Evolutionary conservation across 2,888 invertebrate genomes (phyloP).

Genomic region (Crioceris asparagi): DNA sequence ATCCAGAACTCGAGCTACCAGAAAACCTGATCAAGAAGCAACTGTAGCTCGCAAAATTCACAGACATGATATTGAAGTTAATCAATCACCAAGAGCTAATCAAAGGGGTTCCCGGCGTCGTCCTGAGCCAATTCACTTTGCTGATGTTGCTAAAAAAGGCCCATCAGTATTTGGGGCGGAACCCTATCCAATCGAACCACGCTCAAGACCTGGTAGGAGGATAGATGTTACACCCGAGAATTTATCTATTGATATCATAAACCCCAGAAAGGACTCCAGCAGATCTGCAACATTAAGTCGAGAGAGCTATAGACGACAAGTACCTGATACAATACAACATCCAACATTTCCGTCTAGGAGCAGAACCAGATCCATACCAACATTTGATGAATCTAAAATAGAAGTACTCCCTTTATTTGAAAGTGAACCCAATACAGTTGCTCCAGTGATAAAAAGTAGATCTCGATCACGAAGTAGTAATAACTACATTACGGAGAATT

Average conservation of each 20-base stretch:
- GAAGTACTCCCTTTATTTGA: constrained; percentile 36
- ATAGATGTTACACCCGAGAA: constrained; percentile 15
- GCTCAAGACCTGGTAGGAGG: constrained; percentile 12
- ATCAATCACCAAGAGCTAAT: no score
- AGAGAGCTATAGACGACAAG: neutral
- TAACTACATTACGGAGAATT: neutral
- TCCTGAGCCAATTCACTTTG: neutral
- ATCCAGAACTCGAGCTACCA: constrained; percentile 16
- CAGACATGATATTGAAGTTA: no score
- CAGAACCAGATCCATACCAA: constrained; percentile 23
- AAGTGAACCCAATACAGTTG: constrained; percentile 30
- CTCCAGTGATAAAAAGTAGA: constrained; percentile 11
- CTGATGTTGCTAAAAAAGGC: constrained; percentile 10
- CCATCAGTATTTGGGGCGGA: constrained; percentile 16
- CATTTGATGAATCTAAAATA: constrained; percentile 32
- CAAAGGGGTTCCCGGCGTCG: no score
- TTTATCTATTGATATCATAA: constrained; percentile 10
- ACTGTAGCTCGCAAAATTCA: no score
- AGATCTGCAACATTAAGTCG: constrained; percentile 3
- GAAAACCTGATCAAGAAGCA: constrained; percentile 1
- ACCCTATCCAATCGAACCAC: constrained; percentile 5
- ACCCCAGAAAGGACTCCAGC: constrained; percentile 5
- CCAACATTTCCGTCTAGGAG: constrained; percentile 8
- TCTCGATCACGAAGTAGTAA: constrained; percentile 3
- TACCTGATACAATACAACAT: neutral